phyloP scores from a whole-genome alignment of 92 coral and sea anemone species.

The Palythoa grandis region DNA sequence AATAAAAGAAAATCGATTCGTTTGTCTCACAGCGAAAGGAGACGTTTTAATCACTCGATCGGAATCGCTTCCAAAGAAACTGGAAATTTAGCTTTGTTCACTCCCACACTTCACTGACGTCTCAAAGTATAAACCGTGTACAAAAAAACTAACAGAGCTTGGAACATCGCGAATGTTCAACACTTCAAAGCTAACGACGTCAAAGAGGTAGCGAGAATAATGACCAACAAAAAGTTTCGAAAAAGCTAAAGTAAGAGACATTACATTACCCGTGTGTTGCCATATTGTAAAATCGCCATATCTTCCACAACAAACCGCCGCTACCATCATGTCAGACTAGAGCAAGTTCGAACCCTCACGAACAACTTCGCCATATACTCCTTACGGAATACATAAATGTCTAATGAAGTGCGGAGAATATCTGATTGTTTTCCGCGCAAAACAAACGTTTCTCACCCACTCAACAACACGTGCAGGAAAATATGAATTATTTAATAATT shows the following conservation, averaged over 20 bases:
- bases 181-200: not conserved
- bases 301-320: constrained; percentile 29
- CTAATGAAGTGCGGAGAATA: not conserved
- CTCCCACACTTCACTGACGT: not conserved
- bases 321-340: constrained; percentile 36
- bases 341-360: not conserved
- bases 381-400: constrained; percentile 24
- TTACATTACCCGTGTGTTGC: constrained; percentile 31
- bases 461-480: constrained; percentile 15
- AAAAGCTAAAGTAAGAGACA: not conserved
- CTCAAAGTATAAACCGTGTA: not conserved
- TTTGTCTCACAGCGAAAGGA: not conserved
- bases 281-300: constrained; percentile 26
- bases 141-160: not conserved
- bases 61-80: not conserved
- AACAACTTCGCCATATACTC: not conserved
- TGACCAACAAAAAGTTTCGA: not conserved
- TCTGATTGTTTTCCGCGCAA: constrained; percentile 27
- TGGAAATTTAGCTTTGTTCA: not conserved
- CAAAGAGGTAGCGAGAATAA: not conserved
- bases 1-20: not conserved
- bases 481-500: constrained; percentile 21
- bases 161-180: not conserved
- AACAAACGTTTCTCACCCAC: constrained; percentile 31
- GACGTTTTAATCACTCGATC: not conserved